A percentile compares a stretch with the other conserved stretches of the same genome.
These are phyloP conservation scores for Chrysocyon brachyurus DNA, from an alignment of 2,797 vertebrate species.

Conservation along the genomic window DNA sequence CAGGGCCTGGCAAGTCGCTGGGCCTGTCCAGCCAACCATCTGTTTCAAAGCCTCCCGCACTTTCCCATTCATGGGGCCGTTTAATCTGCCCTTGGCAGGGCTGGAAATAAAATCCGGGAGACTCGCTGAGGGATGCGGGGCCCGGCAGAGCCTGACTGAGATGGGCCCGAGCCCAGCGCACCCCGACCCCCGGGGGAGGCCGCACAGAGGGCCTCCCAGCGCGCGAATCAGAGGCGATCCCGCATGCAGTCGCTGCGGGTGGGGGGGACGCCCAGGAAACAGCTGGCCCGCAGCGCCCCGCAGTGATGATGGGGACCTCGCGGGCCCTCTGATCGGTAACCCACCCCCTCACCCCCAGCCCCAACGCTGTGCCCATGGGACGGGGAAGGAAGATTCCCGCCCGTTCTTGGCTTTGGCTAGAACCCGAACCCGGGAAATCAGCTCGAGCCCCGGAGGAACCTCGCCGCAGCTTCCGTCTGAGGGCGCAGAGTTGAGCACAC, in stretches of 20 bases:
- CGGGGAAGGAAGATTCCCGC: neutral
- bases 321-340: neutral
- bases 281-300: neutral
- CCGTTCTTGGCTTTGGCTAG: neutral
- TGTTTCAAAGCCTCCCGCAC: conserved; percentile 82
- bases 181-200: neutral
- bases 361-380: neutral
- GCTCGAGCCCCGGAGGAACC: neutral
- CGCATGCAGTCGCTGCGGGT: conserved; percentile 24
- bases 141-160: conserved; percentile 44
- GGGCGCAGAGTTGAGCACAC: neutral
- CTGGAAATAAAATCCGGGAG: conserved; percentile 66
- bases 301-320: neutral
- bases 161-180: neutral
- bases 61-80: conserved; percentile 81
- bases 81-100: conserved; percentile 82
- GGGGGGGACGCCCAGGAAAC: conserved; percentile 24
- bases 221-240: conserved; percentile 18
- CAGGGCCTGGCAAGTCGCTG: conserved; percentile 75
- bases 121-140: conserved; percentile 58
- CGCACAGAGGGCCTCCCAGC: neutral
- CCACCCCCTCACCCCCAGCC: no score
- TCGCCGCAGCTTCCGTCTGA: neutral
- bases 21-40: conserved; percentile 78
- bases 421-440: neutral